Conservation (phyloP, 64 coral and sea anemone genomes). For the Cladopsammia gracilis region DNA sequence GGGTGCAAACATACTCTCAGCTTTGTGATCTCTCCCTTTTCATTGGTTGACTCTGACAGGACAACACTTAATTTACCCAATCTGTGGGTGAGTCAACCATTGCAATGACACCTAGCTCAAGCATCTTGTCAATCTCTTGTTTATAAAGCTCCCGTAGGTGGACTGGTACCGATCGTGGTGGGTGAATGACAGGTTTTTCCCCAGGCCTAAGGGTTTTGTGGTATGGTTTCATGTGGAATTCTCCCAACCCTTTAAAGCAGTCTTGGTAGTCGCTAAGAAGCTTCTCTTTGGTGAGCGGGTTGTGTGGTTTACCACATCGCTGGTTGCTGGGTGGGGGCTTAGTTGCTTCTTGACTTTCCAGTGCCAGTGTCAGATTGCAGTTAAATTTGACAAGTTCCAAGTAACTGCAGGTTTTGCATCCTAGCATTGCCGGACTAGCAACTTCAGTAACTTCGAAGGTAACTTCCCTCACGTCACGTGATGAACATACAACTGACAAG, state of each 20-base stretch:
- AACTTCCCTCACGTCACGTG: slow-evolving; percentile 30
- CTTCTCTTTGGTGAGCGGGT: slow-evolving; percentile 2
- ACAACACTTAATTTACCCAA: slow-evolving; percentile 65
- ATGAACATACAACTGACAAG: slow-evolving; percentile 73
- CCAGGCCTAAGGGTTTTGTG: slow-evolving; percentile 44
- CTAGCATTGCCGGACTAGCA: no score
- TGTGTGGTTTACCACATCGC: not conserved
- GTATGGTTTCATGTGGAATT: slow-evolving; percentile 72
- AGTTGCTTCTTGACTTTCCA: no score
- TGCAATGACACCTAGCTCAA: slow-evolving; percentile 67
- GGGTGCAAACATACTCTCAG: slow-evolving; percentile 59
- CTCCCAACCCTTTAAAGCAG: slow-evolving; percentile 56
- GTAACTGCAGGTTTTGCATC: slow-evolving; percentile 13
- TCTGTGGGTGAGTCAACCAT: slow-evolving; percentile 54
- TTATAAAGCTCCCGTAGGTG: slow-evolving; percentile 32
- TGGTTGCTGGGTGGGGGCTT: not conserved
- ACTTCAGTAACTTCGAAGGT: no score
- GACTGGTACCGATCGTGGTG: no score
- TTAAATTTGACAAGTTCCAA: slow-evolving; percentile 27
- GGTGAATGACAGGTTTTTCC: slow-evolving; percentile 62
- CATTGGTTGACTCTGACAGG: slow-evolving; percentile 44
- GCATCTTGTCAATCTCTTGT: slow-evolving; percentile 58
- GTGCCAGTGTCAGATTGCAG: slow-evolving; percentile 39
- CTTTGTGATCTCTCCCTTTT: slow-evolving; percentile 49
- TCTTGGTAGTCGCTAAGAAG: slow-evolving; percentile 30